Evolutionary conservation across 2,113 vertebrate species (phyloP).

Genomic region (Nycticorax nycticorax): DNA sequence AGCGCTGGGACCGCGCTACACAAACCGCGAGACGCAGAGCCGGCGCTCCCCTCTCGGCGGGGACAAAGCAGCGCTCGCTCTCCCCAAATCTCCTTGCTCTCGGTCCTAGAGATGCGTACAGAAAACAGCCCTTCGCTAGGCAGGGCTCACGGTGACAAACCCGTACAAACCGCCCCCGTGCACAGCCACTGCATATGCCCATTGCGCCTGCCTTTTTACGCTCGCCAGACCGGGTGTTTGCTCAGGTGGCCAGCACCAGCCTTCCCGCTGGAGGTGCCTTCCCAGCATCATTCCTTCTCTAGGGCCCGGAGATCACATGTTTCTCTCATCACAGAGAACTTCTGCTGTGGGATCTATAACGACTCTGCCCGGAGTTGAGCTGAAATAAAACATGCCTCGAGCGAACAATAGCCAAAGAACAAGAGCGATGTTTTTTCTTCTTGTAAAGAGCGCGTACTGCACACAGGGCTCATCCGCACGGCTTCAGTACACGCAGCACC

Average conservation of each 20-base stretch:
- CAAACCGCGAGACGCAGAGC: accelerated
- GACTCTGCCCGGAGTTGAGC: conserved; percentile 9
- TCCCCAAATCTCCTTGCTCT: background rate
- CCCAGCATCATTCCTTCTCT: conserved; percentile 6
- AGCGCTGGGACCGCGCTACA: accelerated
- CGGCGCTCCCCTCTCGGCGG: accelerated
- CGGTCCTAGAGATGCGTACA: accelerated
- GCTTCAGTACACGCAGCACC: conserved; percentile 67
- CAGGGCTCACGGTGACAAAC: background rate
- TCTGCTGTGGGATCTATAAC: background rate
- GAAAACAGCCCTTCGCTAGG: background rate
- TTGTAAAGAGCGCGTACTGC: conserved; percentile 59
- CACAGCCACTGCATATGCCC: background rate
- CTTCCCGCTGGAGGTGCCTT: conserved; percentile 1
- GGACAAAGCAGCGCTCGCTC: accelerated
- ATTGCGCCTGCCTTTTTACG: background rate
- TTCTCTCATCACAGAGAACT: conserved; percentile 6
- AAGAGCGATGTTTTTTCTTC: conserved; percentile 31
- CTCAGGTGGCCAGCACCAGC: conserved; percentile 51
- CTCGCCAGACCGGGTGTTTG: background rate
- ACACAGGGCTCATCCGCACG: conserved; percentile 45
- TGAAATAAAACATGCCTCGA: conserved; percentile 32
- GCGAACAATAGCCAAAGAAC: conserved; percentile 36
- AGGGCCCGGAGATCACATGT: background rate
- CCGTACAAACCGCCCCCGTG: accelerated